Evolutionary conservation across 2,797 vertebrate species (phyloP).

Genomic region (Macrochelys suwanniensis): DNA sequence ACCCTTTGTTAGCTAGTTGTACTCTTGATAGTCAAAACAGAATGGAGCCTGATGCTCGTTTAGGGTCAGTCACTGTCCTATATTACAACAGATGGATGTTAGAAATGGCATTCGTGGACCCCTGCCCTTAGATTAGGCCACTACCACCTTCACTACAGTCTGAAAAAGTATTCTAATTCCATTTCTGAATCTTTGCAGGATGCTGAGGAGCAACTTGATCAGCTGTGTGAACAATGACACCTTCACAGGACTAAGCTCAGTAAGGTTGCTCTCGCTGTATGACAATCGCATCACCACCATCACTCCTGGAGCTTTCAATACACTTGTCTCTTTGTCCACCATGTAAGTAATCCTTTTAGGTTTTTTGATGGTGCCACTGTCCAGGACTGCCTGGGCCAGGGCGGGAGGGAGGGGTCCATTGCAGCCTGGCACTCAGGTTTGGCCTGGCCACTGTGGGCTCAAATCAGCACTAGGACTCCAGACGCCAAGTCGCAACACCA

Average conservation of each 20-base stretch:
- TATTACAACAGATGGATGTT: neutral
- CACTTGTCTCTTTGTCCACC: conserved; percentile 85
- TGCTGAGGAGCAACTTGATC: conserved; percentile 86
- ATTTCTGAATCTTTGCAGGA: conserved; percentile 76
- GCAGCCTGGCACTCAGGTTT: neutral
- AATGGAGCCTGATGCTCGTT: neutral
- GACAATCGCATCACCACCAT: conserved; percentile 87
- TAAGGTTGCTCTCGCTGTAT: conserved; percentile 86
- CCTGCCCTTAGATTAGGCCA: neutral
- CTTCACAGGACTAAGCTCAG: conserved; percentile 85
- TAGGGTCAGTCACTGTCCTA: neutral
- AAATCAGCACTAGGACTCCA: neutral
- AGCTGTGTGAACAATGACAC: conserved; percentile 87
- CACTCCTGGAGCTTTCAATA: conserved; percentile 87
- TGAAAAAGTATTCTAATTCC: conserved; percentile 16
- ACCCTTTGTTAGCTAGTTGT: neutral
- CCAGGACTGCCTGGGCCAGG: neutral
- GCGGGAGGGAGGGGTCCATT: neutral
- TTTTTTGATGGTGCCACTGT: neutral
- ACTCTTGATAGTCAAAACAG: neutral
- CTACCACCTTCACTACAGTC: neutral
- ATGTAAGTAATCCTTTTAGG: conserved; percentile 79
- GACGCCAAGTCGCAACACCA: neutral
- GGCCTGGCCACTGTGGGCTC: neutral
- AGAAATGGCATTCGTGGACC: neutral